A percentile compares a stretch with the other conserved stretches of the same genome.
Evolutionary conservation across 2,113 vertebrate species (phyloP).

Genomic region (Prochilodus magdalenae): DNA sequence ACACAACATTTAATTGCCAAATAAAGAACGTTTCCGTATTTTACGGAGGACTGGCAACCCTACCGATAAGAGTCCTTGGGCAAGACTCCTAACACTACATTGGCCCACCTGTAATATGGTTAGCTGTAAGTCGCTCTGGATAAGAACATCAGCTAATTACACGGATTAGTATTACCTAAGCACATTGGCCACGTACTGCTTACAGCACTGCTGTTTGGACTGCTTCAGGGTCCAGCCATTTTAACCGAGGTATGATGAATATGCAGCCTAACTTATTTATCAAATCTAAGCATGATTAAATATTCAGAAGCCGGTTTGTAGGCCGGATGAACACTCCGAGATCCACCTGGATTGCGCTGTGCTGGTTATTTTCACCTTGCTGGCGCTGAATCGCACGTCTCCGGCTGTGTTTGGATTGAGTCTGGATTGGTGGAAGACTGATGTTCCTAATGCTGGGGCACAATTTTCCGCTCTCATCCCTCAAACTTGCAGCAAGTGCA

Average conservation of each 20-base stretch:
- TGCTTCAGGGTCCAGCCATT: background rate
- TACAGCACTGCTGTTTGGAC: background rate
- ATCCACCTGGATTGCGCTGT: background rate
- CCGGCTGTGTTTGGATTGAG: background rate
- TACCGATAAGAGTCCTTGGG: too few relatives aligned
- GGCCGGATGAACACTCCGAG: background rate
- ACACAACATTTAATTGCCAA: too few relatives aligned
- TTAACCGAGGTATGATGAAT: background rate
- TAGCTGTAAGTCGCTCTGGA: too few relatives aligned
- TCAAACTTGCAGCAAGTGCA: background rate
- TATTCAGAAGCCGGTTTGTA: background rate
- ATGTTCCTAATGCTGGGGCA: background rate
- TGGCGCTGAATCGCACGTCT: background rate
- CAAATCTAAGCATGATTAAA: background rate
- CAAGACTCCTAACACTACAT: too few relatives aligned
- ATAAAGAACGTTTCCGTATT: too few relatives aligned
- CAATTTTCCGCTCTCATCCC: background rate
- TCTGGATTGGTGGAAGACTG: background rate
- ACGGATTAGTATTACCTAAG: too few relatives aligned
- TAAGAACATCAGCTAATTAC: too few relatives aligned
- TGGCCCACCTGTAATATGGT: too few relatives aligned
- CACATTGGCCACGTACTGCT: background rate
- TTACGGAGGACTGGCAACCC: too few relatives aligned
- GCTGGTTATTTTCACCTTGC: background rate
- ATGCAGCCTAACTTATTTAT: background rate